Evolutionary conservation across 1,140 invertebrate species (phyloP), one percentile per base, ranked within the genome.

Genomic region (Choristoneura fumiferana): DNA sequence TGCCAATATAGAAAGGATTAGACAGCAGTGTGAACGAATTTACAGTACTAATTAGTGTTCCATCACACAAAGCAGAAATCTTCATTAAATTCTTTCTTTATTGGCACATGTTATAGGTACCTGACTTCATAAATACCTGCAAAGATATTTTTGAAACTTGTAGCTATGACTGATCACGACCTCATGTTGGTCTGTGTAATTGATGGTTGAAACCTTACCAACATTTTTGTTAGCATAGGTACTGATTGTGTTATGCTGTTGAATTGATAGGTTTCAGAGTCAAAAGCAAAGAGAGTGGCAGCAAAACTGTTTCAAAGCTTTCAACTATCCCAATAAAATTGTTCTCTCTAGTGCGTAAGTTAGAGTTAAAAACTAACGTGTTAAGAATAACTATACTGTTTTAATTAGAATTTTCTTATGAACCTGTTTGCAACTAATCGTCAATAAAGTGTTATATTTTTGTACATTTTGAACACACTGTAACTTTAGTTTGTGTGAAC

Each of bases 381-480:
- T 43, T 43, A 43, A 43, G 40, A 43, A 43, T 43, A 10, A 43
- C 17, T 43, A 43, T 43, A 18, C 40, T 43, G n/a, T n/a, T n/a
- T n/a, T n/a, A 18, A 43, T 12, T 18, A n/a, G 40, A 43, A 43
- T 18, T 43, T 43, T 43, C 40, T 18, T 15, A 8, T 3, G 4
- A 40, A 43, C 15, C 33, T 9, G 40, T 43, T 43, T 18, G 40
- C 17, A 17, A 43, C 40, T 43, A 43, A 43, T 43, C 40, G 12
- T 18, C 22, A n/a, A n/a, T n/a, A n/a, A 14, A 43, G 22, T 43
- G 40, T 43, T 43, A 43, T 43, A 43, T 43, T 43, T 43, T 43
- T 43, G 40, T 43, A 43, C 40, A 43, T 43, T 43, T 43, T 43
- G 40, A 43, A 43, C 22, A 18, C 40, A 43, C 22, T n/a, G 40